Base-by-base conservation (phyloP, 1,140 invertebrate species). In the Philotrypesis tridentata region DNA sequence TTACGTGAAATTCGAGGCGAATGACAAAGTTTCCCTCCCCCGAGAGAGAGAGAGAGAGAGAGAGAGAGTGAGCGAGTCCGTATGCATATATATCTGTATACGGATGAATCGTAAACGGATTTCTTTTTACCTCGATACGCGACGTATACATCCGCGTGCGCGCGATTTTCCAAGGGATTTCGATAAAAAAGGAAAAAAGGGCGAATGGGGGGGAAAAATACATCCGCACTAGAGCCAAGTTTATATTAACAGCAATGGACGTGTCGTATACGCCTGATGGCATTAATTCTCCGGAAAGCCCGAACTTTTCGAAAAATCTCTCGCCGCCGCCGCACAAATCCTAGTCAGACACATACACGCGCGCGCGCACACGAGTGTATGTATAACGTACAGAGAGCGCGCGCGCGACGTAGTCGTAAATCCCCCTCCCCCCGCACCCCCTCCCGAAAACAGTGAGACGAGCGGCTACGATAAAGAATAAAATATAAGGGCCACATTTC, bases 401-500 rank as follows among this genome's bases (percentile, higher is more conserved):
- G n/a, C n/a, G n/a, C 21, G 17, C 21, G 14, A n/a, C 48, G 14
- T 17, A 4, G 48, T 17, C 48, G 21, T 55, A 55, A 55, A 55
- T 55, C 48, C 14, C n/a, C n/a, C n/a, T n/a, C n/a, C n/a, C n/a
- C n/a, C n/a, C n/a, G n/a, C n/a, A n/a, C n/a, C n/a, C n/a, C 33
- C 9, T 37, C 48, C 21, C 21, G 21, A 55, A 55, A 55, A 55
- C 21, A 55, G 48, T 55, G 48, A 55, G 48, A 55, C 48, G 48
- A 55, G 21, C 48, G 21, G 21, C 21, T 55, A 25, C 8, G n/a
- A 25, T n/a, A 72, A 25, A 14, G 40, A 73, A 73, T 73, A 73
- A 73, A 73, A 73, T 55, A 73, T 40, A 55, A 73, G 71, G n/a
- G 25, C 71, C 71, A 55, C 48, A 55, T 55, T 55, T 55, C 48